Base-by-base conservation (phyloP, 1,140 invertebrate genomes). In the Heterodera schachtii region DNA sequence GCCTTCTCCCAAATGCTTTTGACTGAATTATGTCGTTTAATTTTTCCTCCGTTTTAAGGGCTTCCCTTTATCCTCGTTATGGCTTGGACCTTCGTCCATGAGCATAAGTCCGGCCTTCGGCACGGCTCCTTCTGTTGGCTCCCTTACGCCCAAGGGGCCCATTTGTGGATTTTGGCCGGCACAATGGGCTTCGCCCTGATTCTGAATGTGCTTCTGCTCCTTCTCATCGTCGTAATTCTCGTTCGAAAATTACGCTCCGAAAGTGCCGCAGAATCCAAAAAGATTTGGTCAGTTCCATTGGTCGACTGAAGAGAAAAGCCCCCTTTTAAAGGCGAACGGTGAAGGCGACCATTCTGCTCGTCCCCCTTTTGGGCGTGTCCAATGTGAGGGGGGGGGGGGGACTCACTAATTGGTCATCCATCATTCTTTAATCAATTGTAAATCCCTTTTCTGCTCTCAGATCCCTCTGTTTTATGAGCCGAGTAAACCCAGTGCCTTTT, bases 311-410 rank as follows among this genome's bases (percentile, higher is more conserved):
- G 71, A 21, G 21, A 70, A 21, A 64, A 80, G 67, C 52, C 16
- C 49, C 49, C 11, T 64, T 46, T 84, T 86, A 13, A 86, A 92
- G 91, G 86, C 90, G 91, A 86, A 91, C 91, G 43, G 91, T 92
- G 41, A 91, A 91, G 84, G 91, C 91, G 2, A 92, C 92, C 3
- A 84, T 92, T 1, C 87, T 92, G n/a, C 84, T 92, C 7, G 90
- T 92, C 60, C 91, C 91, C 0, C 83, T 92, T 49, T 87, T 92
- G 13, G 91, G 92, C 11, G 84, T 91, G 49, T 92, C 92, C 19
- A 91, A 92, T 83, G 77, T 78, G 69, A 71, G 31, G 31, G 31
- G 31, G 31, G 31, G 31, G 31, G 31, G 31, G 31, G 21, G 52
- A 16, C 52, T 64, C 19, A 19, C 19, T 60, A 60, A 49, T 52